Percentiles rank a stretch among this genome's conserved stretches.
Conservation (phyloP, 64 coral and sea anemone species). For the Porites australiensis region DNA sequence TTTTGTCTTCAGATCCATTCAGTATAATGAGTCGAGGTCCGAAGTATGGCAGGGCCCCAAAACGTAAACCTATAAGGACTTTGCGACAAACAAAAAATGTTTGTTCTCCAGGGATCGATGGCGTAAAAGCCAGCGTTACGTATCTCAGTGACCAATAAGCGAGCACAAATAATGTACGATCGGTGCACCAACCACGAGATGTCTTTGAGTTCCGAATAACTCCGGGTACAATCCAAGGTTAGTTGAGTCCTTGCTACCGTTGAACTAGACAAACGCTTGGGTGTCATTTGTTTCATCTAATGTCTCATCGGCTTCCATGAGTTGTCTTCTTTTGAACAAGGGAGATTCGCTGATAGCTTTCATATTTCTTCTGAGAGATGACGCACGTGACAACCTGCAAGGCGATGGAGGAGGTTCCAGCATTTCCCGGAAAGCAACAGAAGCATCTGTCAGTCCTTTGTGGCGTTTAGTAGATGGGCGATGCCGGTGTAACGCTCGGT, state of each 20-base stretch:
- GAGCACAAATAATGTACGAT: no score
- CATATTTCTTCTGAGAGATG: conserved; percentile 38
- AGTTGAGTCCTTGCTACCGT: neutral
- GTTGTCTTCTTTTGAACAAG: neutral
- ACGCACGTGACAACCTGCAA: neutral
- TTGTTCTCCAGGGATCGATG: no score
- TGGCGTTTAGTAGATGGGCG: conserved; percentile 3
- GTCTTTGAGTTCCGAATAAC: no score
- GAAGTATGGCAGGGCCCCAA: no score
- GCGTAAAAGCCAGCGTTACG: no score
- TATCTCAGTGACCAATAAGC: no score
- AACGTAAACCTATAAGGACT: no score
- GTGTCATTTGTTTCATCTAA: neutral
- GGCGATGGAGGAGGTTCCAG: conserved; percentile 27
- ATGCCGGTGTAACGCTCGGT: neutral
- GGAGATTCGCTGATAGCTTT: conserved; percentile 22
- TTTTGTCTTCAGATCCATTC: no score
- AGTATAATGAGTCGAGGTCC: no score
- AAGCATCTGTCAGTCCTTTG: neutral
- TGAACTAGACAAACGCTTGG: neutral
- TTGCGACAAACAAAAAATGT: no score
- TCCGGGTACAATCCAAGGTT: no score
- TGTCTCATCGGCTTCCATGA: conserved; percentile 3
- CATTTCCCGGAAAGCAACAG: conserved; percentile 6
- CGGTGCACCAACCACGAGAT: no score